Conservation (phyloP, 2,113 vertebrate species). For the Orcinus orca region DNA sequence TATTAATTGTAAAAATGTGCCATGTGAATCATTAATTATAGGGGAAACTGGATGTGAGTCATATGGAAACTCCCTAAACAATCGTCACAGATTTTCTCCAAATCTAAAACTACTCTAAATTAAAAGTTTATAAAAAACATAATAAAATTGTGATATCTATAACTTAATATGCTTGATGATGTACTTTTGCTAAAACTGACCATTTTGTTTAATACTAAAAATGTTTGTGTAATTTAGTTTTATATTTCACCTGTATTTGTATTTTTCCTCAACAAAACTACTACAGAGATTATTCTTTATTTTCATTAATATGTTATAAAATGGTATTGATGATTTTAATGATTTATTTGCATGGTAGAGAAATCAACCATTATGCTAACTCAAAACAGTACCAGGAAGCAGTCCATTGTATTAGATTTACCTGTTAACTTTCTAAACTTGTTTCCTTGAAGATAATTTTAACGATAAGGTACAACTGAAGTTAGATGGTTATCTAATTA, state of each 20-base stretch:
- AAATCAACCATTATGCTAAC: background rate
- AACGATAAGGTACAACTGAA: background rate
- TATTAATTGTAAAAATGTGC: background rate
- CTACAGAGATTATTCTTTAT: background rate
- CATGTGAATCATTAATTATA: background rate
- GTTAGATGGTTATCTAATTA: background rate
- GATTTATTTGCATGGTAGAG: background rate
- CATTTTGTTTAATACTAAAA: background rate
- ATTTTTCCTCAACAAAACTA: background rate
- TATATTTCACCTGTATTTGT: background rate
- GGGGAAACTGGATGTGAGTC: background rate
- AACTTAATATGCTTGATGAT: background rate
- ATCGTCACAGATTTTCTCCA: background rate
- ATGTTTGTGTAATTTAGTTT: background rate
- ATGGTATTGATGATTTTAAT: background rate
- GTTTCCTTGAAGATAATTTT: constrained; percentile 5
- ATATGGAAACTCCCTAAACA: background rate
- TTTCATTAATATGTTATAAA: background rate
- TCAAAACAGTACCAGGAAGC: background rate
- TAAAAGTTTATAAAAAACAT: background rate
- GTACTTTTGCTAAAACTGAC: background rate
- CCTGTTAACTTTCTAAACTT: background rate
- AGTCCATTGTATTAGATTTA: background rate
- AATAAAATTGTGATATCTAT: background rate
- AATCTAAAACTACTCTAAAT: background rate